Base-by-base conservation (phyloP, 2,888 invertebrate species). In the Melanotus villosus region DNA sequence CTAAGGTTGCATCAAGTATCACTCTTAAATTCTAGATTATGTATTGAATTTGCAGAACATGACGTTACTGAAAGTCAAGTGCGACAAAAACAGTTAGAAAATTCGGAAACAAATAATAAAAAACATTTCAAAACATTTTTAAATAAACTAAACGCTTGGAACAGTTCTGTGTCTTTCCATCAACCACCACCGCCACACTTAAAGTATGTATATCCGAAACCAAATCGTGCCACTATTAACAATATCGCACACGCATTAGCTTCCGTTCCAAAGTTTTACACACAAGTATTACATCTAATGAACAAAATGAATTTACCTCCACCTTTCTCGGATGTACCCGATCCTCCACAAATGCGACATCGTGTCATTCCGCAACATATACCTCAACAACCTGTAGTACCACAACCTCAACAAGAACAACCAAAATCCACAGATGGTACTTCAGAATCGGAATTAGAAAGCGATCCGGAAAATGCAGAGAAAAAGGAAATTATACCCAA, bases 251-350 rank as follows among this genome's bases (percentile, higher is more conserved):
- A 92, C 82, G 89, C 92, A 21, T 84, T 98, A 65, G 88, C 92
- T 63, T 88, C 89, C 12, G 91, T 94, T 75, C 92, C 93, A 60
- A 90, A 91, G 77, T 94, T 98, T 83, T 98, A 98, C 81, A 91
- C 89, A 0, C 91, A 94, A 88, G 90, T 93, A 7, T 81, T 98
- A 50, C 97, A 98, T 85, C 87, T 98, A 59, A 97, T 98, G 97
- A 98, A 98, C 82, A 94, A 93, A 85, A 96, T 98, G 96, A 94
- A 93, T 82, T 84, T 98, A 54, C 92, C 93, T 14, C 90, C 92
- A 43, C 98, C 98, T 0, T 97, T 98, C 85, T 88, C 83, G 12
- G 74, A 78, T 75, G 79, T 81, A 66, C 82, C 80, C 52, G 84
- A 74, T 86, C 88, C 79, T 84, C 87, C 52, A 84, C 87, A 81